Evolutionary conservation across 2,113 vertebrate genomes (phyloP).

Genomic region (Pluvialis apricaria): DNA sequence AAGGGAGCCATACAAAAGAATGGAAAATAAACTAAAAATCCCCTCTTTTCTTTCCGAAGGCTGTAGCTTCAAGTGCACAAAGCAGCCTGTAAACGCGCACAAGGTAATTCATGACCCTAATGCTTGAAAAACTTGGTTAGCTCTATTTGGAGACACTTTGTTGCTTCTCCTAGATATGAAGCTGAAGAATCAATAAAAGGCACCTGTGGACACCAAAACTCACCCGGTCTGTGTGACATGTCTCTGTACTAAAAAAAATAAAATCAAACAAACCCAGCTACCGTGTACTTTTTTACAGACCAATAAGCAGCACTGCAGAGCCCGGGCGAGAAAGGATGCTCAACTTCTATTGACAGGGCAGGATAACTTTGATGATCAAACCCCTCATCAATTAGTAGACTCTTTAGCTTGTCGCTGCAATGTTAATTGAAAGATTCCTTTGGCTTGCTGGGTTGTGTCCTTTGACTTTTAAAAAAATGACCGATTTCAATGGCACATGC

Average conservation of each 20-base stretch:
- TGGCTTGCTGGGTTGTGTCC: neutral
- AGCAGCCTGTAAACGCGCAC: neutral
- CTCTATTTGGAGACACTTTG: slow-evolving; percentile 44
- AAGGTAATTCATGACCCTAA: neutral
- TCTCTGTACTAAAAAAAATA: slow-evolving; percentile 33
- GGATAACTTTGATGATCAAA: slow-evolving; percentile 12
- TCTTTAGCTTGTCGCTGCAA: neutral
- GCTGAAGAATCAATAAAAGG: slow-evolving; percentile 67
- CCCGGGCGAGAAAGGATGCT: neutral
- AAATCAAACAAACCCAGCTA: slow-evolving; percentile 64
- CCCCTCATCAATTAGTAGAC: neutral
- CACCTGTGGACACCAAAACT: slow-evolving; percentile 70
- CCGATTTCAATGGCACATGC: neutral
- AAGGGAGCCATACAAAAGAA: neutral
- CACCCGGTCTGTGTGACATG: slow-evolving; percentile 42
- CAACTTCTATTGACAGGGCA: neutral
- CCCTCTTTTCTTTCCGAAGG: neutral
- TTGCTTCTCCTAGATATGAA: slow-evolving; percentile 27
- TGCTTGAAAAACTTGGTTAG: slow-evolving; percentile 8
- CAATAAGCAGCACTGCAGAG: neutral
- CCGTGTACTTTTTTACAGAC: slow-evolving; percentile 11
- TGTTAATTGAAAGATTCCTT: slow-evolving; percentile 12
- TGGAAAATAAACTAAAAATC: neutral
- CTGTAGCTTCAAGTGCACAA: neutral
- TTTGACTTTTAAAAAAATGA: slow-evolving; percentile 15